A percentile compares a stretch with the other conserved stretches of the same genome.
These are phyloP conservation scores for Harpalus rufipes DNA, from an alignment of 2,888 invertebrate genomes.

Conservation along the genomic window DNA sequence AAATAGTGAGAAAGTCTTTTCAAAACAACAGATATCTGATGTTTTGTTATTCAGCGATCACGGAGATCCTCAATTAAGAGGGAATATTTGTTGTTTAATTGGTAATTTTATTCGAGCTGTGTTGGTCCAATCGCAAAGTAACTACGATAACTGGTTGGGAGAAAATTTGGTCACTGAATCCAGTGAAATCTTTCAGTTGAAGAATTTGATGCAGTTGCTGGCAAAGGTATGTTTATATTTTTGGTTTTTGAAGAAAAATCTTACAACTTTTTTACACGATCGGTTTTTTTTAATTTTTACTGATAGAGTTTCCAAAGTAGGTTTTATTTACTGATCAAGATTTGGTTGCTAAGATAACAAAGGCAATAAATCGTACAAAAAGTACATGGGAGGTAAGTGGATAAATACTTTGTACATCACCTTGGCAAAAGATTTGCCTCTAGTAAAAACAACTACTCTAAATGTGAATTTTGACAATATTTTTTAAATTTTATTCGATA, in stretches of 20 bases:
- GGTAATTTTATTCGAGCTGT: slow-evolving; percentile 84
- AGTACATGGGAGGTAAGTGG: no score
- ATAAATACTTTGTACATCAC: no score
- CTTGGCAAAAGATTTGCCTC: no score
- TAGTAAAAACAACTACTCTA: no score
- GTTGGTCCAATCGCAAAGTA: slow-evolving; percentile 79
- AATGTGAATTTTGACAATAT: no score
- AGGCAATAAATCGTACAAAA: no score
- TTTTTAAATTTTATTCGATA: no score
- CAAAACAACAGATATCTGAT: slow-evolving; percentile 83
- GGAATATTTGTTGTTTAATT: slow-evolving; percentile 84
- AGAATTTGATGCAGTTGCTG: slow-evolving; percentile 79
- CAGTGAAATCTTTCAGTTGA: slow-evolving; percentile 72
- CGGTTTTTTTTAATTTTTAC: no score
- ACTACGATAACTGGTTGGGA: slow-evolving; percentile 79
- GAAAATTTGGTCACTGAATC: slow-evolving; percentile 71
- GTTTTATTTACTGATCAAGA: no score
- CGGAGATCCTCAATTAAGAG: slow-evolving; percentile 90
- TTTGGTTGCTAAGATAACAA: no score
- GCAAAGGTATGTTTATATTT: slow-evolving; percentile 77
- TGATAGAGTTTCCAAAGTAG: no score
- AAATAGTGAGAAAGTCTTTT: slow-evolving; percentile 68
- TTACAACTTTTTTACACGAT: neutral
- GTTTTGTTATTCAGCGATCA: slow-evolving; percentile 85
- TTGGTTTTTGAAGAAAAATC: slow-evolving; percentile 21